Evolutionary conservation across 2,797 vertebrate genomes (phyloP).

Genomic region (Perdix hodgsoniae): DNA sequence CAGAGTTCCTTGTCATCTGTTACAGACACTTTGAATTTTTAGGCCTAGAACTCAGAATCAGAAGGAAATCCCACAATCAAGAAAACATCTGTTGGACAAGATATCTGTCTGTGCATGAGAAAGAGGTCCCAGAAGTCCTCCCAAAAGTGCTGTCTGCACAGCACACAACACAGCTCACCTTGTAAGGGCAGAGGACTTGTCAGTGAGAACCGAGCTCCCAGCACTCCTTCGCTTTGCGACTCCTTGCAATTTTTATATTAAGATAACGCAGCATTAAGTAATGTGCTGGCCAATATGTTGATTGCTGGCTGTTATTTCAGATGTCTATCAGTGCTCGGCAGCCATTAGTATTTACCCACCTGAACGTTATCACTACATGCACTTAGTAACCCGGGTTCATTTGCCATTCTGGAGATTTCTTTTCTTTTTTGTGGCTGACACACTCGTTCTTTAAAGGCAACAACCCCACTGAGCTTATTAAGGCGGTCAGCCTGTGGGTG

Average conservation of each 20-base stretch:
- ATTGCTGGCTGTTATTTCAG: not conserved
- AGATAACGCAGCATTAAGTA: not conserved
- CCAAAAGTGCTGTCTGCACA: rapidly evolving
- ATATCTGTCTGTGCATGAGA: not conserved
- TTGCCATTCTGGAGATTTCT: constrained; percentile 48
- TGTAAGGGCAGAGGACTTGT: not conserved
- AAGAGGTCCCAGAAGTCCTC: not conserved
- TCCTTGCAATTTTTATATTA: not conserved
- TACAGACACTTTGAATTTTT: not conserved
- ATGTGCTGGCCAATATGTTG: not conserved
- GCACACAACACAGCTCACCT: not conserved
- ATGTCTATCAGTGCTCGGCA: constrained; percentile 13
- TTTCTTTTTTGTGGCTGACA: not conserved
- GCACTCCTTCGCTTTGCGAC: rapidly evolving
- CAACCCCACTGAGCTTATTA: not conserved
- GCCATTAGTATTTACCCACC: constrained; percentile 62
- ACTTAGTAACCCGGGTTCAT: constrained; percentile 39
- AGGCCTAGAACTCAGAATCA: not conserved
- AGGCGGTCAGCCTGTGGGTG: not conserved
- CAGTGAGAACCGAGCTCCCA: not conserved
- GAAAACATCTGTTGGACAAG: not conserved
- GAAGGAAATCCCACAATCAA: not conserved
- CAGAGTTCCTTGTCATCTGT: not conserved
- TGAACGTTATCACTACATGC: constrained; percentile 44
- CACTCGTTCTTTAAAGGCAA: constrained; percentile 43